Evolutionary conservation across 2,113 vertebrate genomes (phyloP).

Genomic region (Poeciliopsis occidentalis): DNA sequence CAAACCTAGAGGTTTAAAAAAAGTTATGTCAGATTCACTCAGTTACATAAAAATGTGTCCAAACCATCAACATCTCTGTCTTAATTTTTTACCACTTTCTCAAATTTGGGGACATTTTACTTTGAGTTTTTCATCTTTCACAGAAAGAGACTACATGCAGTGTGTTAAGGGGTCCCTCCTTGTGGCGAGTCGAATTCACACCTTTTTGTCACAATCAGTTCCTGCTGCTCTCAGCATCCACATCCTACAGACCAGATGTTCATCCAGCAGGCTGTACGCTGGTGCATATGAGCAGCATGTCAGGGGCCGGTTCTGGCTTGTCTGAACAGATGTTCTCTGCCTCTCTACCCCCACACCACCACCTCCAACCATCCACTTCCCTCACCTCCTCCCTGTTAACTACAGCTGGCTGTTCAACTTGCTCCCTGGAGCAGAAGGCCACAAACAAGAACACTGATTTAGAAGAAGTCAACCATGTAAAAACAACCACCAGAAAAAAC

Average conservation of each 20-base stretch:
- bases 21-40: no score
- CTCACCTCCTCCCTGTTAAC: constrained; percentile 32
- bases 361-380: background rate
- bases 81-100: no score
- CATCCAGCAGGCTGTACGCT: constrained; percentile 27
- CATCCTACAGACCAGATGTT: constrained; percentile 28
- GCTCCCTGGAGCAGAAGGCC: constrained; percentile 59
- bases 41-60: no score
- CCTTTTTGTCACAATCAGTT: background rate
- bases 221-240: constrained; percentile 8
- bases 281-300: constrained; percentile 27
- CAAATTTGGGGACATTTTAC: no score
- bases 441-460: constrained; percentile 13
- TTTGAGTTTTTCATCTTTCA: no score
- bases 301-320: constrained; percentile 21
- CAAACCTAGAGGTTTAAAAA: no score
- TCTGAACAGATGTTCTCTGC: constrained; percentile 61
- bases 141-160: no score
- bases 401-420: constrained; percentile 44
- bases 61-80: no score
- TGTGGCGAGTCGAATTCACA: background rate
- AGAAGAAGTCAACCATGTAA: background rate
- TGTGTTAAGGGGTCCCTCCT: background rate
- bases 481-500: background rate
- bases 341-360: background rate